Percentiles rank a stretch among this genome's conserved stretches.
phyloP scores from a whole-genome alignment of 2,797 vertebrate species.

The Enteromius radiatus region DNA sequence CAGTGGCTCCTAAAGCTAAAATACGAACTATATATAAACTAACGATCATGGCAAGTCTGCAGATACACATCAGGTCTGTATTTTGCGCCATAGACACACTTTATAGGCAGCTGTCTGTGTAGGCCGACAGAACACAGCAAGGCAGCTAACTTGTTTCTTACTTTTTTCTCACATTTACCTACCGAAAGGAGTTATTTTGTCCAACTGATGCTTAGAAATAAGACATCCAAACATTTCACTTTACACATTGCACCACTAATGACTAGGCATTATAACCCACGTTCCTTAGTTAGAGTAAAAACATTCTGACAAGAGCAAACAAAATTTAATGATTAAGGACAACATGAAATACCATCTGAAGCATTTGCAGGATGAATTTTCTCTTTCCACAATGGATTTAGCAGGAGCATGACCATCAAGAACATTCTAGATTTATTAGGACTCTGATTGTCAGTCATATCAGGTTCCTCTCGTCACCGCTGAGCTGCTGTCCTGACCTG shows the following conservation, averaged over 20 bases:
- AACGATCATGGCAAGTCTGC: background rate
- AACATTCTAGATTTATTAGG: conserved; percentile 29
- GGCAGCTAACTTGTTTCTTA: background rate
- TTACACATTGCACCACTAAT: conserved; percentile 16
- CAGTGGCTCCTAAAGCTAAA: background rate
- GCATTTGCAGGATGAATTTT: background rate
- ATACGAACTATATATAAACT: background rate
- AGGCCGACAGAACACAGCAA: background rate
- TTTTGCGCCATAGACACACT: background rate
- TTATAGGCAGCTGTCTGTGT: background rate
- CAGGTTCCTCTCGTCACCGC: conserved; percentile 39
- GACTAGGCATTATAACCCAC: conserved; percentile 13
- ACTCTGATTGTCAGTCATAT: conserved; percentile 36
- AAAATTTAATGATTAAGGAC: background rate
- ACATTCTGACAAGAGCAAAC: background rate
- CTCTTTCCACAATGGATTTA: conserved; percentile 16
- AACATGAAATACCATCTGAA: conserved; percentile 16
- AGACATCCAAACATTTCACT: conserved; percentile 14
- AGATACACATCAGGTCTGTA: background rate
- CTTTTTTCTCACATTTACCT: background rate
- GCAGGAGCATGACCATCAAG: background rate
- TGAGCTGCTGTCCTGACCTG: conserved; percentile 36
- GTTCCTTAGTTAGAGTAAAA: background rate
- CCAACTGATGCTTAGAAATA: background rate
- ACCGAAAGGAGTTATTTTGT: background rate